Conservation (phyloP, 2,888 invertebrate species). For the Liodrosophila aerea region DNA sequence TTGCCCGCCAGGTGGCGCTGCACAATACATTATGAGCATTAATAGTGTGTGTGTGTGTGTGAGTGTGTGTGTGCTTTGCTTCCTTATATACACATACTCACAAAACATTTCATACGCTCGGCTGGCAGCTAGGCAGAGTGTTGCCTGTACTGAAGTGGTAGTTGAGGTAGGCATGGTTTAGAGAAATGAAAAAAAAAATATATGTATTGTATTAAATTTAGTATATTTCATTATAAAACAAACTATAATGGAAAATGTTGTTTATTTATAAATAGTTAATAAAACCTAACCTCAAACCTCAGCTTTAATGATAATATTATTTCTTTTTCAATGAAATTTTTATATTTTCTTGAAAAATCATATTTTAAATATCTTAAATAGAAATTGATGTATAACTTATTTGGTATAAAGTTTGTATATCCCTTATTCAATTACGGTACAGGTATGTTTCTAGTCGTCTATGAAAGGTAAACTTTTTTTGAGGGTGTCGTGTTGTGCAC, state of each 20-base stretch:
- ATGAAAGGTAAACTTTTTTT: no score
- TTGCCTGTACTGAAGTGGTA: not conserved
- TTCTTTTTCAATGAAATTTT: no score
- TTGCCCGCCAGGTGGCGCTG: conserved; percentile 62
- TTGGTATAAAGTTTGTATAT: not conserved
- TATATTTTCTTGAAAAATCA: no score
- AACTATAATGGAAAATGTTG: no score
- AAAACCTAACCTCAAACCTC: no score
- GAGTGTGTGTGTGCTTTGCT: conserved; percentile 13
- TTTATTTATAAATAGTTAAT: no score
- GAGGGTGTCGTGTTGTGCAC: conserved; percentile 32
- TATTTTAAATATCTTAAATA: no score
- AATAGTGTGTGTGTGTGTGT: not conserved
- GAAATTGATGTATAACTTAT: no score
- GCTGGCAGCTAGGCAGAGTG: conserved; percentile 39
- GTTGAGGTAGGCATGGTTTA: conserved; percentile 4
- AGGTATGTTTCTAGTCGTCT: conserved; percentile 21
- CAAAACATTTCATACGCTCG: conserved; percentile 44
- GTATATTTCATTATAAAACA: no score
- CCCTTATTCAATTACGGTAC: not conserved
- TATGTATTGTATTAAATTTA: no score
- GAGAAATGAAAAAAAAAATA: not conserved
- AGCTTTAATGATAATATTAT: no score
- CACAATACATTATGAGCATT: conserved; percentile 34
- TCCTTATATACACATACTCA: conserved; percentile 31